phyloP scores from a whole-genome alignment of 2,888 invertebrate genomes.

The Sabatieria punctata region DNA sequence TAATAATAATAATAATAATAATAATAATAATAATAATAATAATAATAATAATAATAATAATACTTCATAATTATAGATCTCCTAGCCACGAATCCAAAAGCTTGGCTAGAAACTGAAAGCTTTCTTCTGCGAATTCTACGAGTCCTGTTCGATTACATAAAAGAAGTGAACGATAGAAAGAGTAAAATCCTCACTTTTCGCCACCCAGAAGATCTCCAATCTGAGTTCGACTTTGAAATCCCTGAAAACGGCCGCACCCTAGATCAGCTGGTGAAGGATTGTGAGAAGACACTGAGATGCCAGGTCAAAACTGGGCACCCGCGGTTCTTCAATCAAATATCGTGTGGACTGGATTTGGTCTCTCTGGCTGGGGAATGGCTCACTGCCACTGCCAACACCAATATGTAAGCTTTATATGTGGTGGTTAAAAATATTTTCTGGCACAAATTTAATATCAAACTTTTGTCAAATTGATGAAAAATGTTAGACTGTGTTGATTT shows the following conservation, averaged over 20 bases:
- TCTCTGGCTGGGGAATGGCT: conserved; percentile 98
- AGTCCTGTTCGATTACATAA: conserved; percentile 70
- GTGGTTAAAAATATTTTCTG: not conserved
- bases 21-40: too few relatives aligned
- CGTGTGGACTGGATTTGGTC: conserved; percentile 81
- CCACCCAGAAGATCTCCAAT: conserved; percentile 80
- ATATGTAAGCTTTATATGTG: conserved; percentile 47
- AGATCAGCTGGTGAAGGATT: conserved; percentile 74
- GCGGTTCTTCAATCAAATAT: conserved; percentile 93
- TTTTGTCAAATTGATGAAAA: not conserved
- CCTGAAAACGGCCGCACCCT: conserved; percentile 69
- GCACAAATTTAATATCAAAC: not conserved
- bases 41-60: too few relatives aligned
- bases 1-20: too few relatives aligned
- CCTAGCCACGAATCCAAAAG: too few relatives aligned
- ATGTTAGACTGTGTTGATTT: too few relatives aligned
- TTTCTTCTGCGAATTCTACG: not conserved
- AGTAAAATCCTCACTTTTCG: conserved; percentile 75
- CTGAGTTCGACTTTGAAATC: conserved; percentile 65
- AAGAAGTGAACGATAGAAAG: conserved; percentile 36
- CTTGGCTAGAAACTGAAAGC: too few relatives aligned
- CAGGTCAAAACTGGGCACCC: conserved; percentile 52
- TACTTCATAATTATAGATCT: too few relatives aligned
- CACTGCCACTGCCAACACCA: conserved; percentile 94
- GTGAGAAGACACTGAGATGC: conserved; percentile 58